Evolutionary conservation across 2,113 vertebrate genomes (phyloP).

Genomic region (Pimephales promelas): DNA sequence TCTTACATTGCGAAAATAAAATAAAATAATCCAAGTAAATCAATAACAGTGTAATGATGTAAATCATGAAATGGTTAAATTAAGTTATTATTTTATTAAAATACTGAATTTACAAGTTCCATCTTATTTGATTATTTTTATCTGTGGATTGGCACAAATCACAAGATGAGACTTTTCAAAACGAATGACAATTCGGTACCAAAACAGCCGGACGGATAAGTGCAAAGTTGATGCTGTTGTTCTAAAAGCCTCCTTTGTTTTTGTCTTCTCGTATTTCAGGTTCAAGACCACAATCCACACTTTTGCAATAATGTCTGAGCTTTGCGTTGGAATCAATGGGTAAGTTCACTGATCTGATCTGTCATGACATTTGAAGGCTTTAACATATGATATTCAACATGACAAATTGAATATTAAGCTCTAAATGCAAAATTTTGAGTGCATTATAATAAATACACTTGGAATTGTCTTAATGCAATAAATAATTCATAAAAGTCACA

Average conservation of each 20-base stretch:
- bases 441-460: background rate
- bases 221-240: background rate
- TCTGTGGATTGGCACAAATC: background rate
- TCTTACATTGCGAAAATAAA: background rate
- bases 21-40: background rate
- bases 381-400: background rate
- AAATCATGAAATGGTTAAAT: too few relatives aligned
- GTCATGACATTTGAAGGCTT: background rate
- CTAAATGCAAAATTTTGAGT: background rate
- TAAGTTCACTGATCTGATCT: conserved; percentile 58
- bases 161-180: too few relatives aligned
- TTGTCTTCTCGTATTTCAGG: conserved; percentile 52
- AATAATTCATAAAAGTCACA: background rate
- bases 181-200: background rate
- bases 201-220: background rate
- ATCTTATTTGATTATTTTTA: background rate
- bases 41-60: background rate
- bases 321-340: conserved; percentile 82
- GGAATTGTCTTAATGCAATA: background rate
- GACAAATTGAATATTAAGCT: background rate
- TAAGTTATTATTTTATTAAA: too few relatives aligned
- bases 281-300: conserved; percentile 53
- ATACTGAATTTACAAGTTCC: background rate
- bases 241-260: conserved; percentile 1
- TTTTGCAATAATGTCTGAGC: conserved; percentile 74